These are phyloP conservation scores for Sebastes hubbsi DNA, from an alignment of 2,797 vertebrate species.

Conservation along the genomic window DNA sequence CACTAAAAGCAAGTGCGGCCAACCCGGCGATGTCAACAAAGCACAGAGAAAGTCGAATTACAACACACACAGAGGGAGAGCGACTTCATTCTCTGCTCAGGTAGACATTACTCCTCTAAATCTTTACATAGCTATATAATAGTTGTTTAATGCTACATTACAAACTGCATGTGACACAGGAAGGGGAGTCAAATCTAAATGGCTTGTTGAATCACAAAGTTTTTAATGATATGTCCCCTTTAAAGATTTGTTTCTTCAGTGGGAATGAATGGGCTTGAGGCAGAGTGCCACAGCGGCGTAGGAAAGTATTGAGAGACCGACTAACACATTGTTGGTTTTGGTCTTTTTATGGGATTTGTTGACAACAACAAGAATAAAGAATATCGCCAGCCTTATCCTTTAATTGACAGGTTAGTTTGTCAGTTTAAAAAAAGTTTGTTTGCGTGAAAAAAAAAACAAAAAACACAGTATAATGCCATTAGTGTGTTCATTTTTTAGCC, in stretches of 20 bases:
- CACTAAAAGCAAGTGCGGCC: too few species aligned
- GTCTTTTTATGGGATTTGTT: neutral
- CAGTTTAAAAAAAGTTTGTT: neutral
- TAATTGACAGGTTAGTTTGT: neutral
- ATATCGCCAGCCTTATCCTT: neutral
- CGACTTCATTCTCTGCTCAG: too few species aligned
- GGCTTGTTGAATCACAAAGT: too few species aligned
- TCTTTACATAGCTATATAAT: too few species aligned
- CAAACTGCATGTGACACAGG: too few species aligned
- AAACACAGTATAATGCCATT: neutral
- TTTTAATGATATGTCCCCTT: too few species aligned
- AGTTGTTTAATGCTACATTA: too few species aligned
- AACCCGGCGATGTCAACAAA: too few species aligned
- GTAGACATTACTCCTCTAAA: too few species aligned
- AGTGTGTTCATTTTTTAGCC: neutral
- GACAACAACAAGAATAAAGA: neutral
- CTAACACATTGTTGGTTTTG: neutral
- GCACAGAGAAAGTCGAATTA: too few species aligned
- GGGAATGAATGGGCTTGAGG: neutral
- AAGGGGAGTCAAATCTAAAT: too few species aligned
- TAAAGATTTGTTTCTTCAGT: neutral
- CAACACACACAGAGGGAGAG: too few species aligned
- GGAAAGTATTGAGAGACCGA: neutral
- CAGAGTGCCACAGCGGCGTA: neutral
- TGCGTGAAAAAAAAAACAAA: neutral